Base-by-base conservation (phyloP, 2,113 vertebrate species). In the Rhynchomys soricoides region DNA sequence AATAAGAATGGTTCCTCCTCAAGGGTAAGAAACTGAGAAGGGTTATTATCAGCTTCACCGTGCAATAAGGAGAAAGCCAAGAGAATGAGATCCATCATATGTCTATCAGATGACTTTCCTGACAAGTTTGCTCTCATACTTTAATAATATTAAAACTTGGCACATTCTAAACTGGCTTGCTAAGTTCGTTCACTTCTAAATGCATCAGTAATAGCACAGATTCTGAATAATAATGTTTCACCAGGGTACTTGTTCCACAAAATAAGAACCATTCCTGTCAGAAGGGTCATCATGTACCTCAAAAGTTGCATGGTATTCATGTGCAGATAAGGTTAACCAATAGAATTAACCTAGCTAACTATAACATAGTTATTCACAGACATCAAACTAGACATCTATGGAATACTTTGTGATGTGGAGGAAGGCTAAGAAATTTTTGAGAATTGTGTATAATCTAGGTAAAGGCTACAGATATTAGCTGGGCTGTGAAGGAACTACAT, bases 141-240 rank as follows among this genome's bases (percentile, higher is more conserved):
- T 93, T 79, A 83, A 43, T 31, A 86, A 55, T 90, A 64, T 68
- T 85, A 89, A 95, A 97, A 74, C 48, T 73, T 66, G 86, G 37
- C 37, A 55, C 79, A 55, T 93, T 96, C 48, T 90, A 31, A 86
- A 83, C 19, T 48, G 22, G 26, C 78, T 37, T 75, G 85, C 59
- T 94, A 81, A 96, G 87, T 48, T 48, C 77, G 31, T 16, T 93
- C 62, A 93, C 59, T 83, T 87, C 31, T 85, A 74, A 24, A 88
- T 59, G 8, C 22, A 88, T 78, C 81, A 62, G 7, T 59, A 91
- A 94, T 8, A 88, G 31, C 52, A 66, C 31, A 55, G 50, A 91
- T 66, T 94, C 15, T 90, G 22, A 62, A 82, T 12, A 90, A 40
- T 12, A 79, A 9, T 75, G 37, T 95, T 79, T 87, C 68, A 75